Conservation (phyloP, 1,140 invertebrate genomes). For the Lepidostoma basale region DNA sequence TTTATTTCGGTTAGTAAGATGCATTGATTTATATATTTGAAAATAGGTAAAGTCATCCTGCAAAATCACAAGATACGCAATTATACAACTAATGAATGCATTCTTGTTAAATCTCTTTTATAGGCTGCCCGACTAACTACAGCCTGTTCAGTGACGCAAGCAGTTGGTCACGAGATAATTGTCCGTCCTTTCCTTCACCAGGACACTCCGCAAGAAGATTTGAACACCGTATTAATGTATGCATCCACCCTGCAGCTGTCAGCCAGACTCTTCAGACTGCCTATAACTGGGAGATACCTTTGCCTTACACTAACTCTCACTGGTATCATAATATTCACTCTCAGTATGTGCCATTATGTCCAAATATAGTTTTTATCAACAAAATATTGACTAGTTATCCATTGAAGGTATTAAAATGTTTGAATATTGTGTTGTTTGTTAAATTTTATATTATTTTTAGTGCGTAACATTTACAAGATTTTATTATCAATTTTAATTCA, state of each 20-base stretch:
- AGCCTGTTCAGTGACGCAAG: slow-evolving; percentile 71
- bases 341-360: slow-evolving; percentile 70
- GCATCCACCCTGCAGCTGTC: slow-evolving; percentile 75
- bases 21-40: slow-evolving; percentile 22
- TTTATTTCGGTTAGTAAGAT: slow-evolving; percentile 72
- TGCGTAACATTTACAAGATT: too few relatives aligned
- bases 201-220: slow-evolving; percentile 72
- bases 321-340: slow-evolving; percentile 65
- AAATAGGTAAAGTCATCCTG: too few relatives aligned
- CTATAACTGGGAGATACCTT: slow-evolving; percentile 71
- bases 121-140: slow-evolving; percentile 80
- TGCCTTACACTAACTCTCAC: slow-evolving; percentile 67
- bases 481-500: too few relatives aligned
- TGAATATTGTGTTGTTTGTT: not conserved
- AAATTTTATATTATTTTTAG: too few relatives aligned
- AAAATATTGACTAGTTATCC: not conserved
- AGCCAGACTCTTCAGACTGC: slow-evolving; percentile 73
- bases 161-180: slow-evolving; percentile 76
- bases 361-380: slow-evolving; percentile 42
- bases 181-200: slow-evolving; percentile 80
- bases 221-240: slow-evolving; percentile 78
- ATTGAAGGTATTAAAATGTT: not conserved
- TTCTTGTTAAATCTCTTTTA: slow-evolving; percentile 50
- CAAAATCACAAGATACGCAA: too few relatives aligned
- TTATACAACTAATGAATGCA: slow-evolving; percentile 52